A percentile compares a stretch with the other conserved stretches of the same genome.
phyloP scores from a whole-genome alignment of 2,797 vertebrate genomes.

The Pseudomugil tenellus region DNA sequence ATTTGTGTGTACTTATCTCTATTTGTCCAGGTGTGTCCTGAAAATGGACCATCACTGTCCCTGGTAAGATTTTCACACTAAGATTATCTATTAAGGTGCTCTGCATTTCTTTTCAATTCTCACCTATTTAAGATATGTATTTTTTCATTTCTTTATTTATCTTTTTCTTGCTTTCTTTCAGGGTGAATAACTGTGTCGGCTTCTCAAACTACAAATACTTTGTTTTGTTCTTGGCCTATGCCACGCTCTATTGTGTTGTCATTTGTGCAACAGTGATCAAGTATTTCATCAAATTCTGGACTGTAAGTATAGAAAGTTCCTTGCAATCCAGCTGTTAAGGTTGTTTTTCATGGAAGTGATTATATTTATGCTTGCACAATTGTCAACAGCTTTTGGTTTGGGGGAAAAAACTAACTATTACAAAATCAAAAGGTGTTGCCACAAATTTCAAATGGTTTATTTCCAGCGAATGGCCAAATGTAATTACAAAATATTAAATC shows the following conservation, averaged over 20 bases:
- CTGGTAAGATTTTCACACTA: conserved; percentile 81
- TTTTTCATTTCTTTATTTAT: not conserved
- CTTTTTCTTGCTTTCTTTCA: conserved; percentile 63
- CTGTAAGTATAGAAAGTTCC: conserved; percentile 83
- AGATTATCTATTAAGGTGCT: not conserved
- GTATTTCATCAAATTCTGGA: conserved; percentile 99
- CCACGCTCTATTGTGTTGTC: conserved; percentile 92
- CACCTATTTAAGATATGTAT: not conserved
- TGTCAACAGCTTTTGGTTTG: not conserved
- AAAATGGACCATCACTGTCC: conserved; percentile 99
- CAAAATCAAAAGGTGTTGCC: not conserved
- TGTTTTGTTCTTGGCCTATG: conserved; percentile 93
- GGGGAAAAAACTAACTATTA: not conserved
- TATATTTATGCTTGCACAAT: not conserved
- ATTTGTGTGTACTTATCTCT: conserved; percentile 26
- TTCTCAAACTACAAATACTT: conserved; percentile 99
- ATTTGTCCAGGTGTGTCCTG: conserved; percentile 88
- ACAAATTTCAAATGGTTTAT: not conserved
- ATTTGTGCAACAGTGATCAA: conserved; percentile 92
- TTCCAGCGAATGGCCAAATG: not conserved
- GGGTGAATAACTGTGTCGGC: conserved; percentile 99
- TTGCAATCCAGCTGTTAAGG: not conserved
- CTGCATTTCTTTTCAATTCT: not conserved
- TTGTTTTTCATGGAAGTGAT: not conserved
- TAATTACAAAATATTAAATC: not conserved